These are phyloP conservation scores for Gambusia yucatana DNA, from an alignment of 2,797 vertebrate species.

Conservation along the genomic window DNA sequence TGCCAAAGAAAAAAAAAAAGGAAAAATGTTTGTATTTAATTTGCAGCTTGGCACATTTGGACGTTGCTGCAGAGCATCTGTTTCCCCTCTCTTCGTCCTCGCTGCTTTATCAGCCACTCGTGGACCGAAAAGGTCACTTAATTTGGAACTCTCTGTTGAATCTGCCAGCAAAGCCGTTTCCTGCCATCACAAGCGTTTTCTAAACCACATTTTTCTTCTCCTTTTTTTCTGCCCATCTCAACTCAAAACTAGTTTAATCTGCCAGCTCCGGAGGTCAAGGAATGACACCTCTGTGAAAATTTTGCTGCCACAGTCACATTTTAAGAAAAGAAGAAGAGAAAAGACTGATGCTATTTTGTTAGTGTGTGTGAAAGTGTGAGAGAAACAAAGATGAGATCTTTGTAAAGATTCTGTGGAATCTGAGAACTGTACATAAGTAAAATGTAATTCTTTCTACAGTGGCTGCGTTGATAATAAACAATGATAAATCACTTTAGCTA, in stretches of 20 bases:
- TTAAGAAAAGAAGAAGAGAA: constrained; percentile 7
- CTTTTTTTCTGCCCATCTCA: constrained; percentile 33
- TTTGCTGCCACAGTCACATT: constrained; percentile 37
- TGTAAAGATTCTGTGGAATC: constrained; percentile 27
- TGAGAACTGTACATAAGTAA: constrained; percentile 15
- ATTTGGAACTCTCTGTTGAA: constrained; percentile 50
- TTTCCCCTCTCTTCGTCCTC: constrained; percentile 15
- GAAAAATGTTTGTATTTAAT: neutral
- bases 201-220: constrained; percentile 11
- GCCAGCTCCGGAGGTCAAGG: constrained; percentile 38
- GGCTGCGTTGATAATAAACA: constrained; percentile 9
- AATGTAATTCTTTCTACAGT: constrained; percentile 4
- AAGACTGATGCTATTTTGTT: neutral
- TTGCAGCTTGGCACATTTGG: constrained; percentile 8
- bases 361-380: constrained; percentile 8
- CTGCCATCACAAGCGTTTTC: constrained; percentile 40
- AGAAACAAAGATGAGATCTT: constrained; percentile 26
- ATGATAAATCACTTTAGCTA: neutral
- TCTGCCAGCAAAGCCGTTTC: constrained; percentile 50
- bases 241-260: constrained; percentile 53
- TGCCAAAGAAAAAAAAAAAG: constrained; percentile 1
- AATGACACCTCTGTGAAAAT: constrained; percentile 20
- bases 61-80: constrained; percentile 29
- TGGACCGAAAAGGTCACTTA: constrained; percentile 51
- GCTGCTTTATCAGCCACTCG: constrained; percentile 32